phyloP scores from a whole-genome alignment of 2,888 invertebrate genomes.

The Drosophila falleni region DNA sequence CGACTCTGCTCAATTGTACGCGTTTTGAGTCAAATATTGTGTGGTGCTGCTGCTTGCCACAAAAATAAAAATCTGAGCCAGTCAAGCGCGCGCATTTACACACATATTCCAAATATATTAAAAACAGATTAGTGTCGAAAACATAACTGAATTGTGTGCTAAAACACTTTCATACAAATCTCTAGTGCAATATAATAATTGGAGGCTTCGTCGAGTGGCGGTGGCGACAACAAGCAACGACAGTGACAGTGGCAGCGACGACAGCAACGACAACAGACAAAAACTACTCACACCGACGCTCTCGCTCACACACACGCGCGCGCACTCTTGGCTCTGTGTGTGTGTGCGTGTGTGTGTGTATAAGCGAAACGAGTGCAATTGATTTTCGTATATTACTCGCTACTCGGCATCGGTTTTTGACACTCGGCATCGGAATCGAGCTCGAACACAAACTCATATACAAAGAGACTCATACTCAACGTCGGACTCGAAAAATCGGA shows the following conservation, averaged over 20 bases:
- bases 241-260: conserved; percentile 20
- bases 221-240: conserved; percentile 27
- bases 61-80: conserved; percentile 29
- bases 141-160: conserved; percentile 1
- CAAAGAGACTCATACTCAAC: conserved; percentile 29
- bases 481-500: conserved; percentile 27
- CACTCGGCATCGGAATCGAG: conserved; percentile 17
- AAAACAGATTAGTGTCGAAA: conserved; percentile 12
- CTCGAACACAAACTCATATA: conserved; percentile 28
- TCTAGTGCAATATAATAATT: conserved; percentile 27
- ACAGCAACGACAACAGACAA: conserved; percentile 39
- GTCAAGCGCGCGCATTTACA: conserved; percentile 50
- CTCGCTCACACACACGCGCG: conserved; percentile 24
- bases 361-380: conserved; percentile 67
- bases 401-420: conserved; percentile 35
- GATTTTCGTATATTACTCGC: conserved; percentile 55
- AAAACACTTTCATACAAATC: conserved; percentile 36
- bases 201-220: conserved; percentile 16
- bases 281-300: conserved; percentile 51
- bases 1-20: conserved; percentile 40
- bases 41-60: conserved; percentile 37
- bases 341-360: conserved; percentile 49
- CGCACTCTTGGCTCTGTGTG: conserved; percentile 11
- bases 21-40: conserved; percentile 60
- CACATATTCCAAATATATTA: conserved; percentile 24